Conservation (phyloP, 2,113 vertebrate species). For the Panthera leo region DNA sequence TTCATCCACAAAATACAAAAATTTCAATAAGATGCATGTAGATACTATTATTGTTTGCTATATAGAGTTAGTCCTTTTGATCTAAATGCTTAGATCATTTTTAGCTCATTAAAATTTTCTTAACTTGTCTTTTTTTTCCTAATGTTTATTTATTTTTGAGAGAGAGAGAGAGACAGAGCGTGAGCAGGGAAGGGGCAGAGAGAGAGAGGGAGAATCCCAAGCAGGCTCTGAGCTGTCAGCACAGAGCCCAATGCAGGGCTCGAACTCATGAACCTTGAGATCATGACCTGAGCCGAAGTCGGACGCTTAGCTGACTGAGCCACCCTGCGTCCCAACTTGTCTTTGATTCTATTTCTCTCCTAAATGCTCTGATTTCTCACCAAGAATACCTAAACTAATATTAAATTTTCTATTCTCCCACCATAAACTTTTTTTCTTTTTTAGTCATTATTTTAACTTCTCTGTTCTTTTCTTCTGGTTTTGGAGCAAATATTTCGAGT, state of each 20-base stretch:
- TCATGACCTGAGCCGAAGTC: no score
- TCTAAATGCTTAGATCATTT: not conserved
- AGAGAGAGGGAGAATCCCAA: no score
- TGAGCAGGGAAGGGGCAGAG: no score
- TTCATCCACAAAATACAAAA: conserved; percentile 10
- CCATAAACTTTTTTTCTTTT: not conserved
- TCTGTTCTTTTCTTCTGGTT: not conserved
- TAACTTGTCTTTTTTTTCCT: not conserved
- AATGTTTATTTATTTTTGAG: no score
- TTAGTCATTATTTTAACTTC: not conserved
- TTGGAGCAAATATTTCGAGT: not conserved
- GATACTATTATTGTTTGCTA: not conserved
- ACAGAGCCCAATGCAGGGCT: no score
- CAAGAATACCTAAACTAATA: not conserved
- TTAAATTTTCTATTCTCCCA: not conserved
- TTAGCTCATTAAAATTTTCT: not conserved
- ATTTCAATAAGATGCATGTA: not conserved
- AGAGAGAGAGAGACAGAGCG: no score
- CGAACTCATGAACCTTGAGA: no score
- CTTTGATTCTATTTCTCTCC: not conserved
- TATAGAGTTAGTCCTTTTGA: not conserved
- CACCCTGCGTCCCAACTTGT: not conserved
- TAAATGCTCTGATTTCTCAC: not conserved
- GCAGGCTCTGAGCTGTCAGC: no score
- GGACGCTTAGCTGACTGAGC: no score